phyloP scores from a whole-genome alignment of 2,113 vertebrate species.

The Barbus barbus region DNA sequence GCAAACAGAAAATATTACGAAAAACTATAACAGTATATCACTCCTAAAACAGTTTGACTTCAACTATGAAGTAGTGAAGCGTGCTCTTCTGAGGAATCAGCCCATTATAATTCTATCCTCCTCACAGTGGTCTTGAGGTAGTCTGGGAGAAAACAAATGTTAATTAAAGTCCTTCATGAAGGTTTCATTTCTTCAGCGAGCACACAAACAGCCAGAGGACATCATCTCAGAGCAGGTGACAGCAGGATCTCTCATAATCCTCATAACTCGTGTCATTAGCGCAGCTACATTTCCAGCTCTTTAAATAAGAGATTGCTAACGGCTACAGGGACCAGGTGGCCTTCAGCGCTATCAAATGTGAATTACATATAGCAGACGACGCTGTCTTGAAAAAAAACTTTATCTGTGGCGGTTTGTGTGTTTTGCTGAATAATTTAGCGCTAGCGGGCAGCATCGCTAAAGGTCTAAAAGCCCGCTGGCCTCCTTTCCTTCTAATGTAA shows the following conservation, averaged over 20 bases:
- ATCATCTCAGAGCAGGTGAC: neutral
- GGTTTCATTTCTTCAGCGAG: slow-evolving; percentile 41
- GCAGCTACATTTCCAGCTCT: neutral
- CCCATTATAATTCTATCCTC: neutral
- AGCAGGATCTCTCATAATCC: neutral
- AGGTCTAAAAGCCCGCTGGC: slow-evolving; percentile 13
- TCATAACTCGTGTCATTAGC: neutral
- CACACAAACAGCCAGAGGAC: neutral
- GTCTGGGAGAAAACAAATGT: slow-evolving; percentile 47
- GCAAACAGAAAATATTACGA: too few relatives aligned
- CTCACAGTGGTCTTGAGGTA: slow-evolving; percentile 49
- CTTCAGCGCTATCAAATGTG: neutral
- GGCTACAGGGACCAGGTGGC: neutral
- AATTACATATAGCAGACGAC: neutral
- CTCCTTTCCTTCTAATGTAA: slow-evolving; percentile 5
- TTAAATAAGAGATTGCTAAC: neutral
- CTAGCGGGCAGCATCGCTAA: too few relatives aligned
- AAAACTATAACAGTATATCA: neutral
- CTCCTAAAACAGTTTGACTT: neutral
- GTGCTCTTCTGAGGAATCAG: neutral
- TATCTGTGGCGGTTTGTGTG: slow-evolving; percentile 10
- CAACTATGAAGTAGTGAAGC: neutral
- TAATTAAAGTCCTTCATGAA: slow-evolving; percentile 54
- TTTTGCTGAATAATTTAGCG: slow-evolving; percentile 32
- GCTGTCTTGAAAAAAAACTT: neutral